Evolutionary conservation across 2,113 vertebrate species (phyloP), one percentile per base, ranked within the genome.

Genomic region (Pipra filicauda): DNA sequence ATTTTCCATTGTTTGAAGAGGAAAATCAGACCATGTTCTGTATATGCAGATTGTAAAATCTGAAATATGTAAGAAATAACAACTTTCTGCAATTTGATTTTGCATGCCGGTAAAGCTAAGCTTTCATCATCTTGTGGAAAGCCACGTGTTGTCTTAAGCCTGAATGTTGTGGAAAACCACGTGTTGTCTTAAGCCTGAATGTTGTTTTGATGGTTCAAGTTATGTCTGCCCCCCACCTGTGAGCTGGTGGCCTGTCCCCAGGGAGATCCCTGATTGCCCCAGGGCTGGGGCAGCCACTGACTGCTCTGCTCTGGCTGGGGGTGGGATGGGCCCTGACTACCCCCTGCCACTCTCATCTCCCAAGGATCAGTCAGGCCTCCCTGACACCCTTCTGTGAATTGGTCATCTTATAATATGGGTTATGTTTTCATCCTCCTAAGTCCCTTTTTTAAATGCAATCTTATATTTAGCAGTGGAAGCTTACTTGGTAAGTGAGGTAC

Each of bases 221-320:
- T 61, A 15, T 37, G 22, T 44, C 27, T 70, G 57, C 2, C 12
- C 11, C 21, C 5, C 3, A 39, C 4, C 7, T 8, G 0, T 2
- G 5, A 55, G 44, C 30, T 35, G 20, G 12, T 79, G 66, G 8
- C 57, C n/a, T 2, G 3, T 66, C n/a, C 27, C 44, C 19, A 28
- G 22, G 22, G 35, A 39, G 23, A 9, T 70, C 13, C 33, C 22
- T 0, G 21, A 9, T 91, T 91, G 57, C 31, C 30, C 52, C 2
- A 4, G 5, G 10, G 31, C 58, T 69, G 77, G 43, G 35, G 28
- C 51, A 73, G 55, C 26, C 61, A 1, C 31, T 39, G 33, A 8
- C 48, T 91, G 39, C 30, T 24, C 3, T 49, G 61, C 48, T 5
- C 37, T 58, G 28, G 11, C 39, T 37, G 24, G 18, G 23, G 15